These are phyloP conservation scores for Megatriorchis doriae DNA, from an alignment of 2,113 vertebrate genomes.

Conservation along the genomic window DNA sequence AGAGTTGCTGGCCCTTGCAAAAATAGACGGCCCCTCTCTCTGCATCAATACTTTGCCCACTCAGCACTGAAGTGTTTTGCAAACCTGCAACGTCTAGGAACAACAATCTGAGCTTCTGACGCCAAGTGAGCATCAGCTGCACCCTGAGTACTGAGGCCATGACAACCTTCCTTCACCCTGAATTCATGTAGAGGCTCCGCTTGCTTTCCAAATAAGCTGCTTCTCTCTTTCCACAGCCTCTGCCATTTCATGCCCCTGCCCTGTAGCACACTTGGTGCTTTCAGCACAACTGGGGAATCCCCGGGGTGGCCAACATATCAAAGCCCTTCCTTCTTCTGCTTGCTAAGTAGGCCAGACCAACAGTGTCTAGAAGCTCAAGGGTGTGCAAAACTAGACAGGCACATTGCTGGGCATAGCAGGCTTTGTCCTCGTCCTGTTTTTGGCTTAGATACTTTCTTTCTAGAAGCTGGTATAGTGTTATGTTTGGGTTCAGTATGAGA, in stretches of 20 bases:
- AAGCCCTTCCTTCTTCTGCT: not conserved
- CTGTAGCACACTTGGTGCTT: not conserved
- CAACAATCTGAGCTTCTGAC: not conserved
- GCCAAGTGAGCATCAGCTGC: fast-evolving
- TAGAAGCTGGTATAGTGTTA: too few relatives aligned
- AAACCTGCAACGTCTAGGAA: not conserved
- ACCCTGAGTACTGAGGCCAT: fast-evolving
- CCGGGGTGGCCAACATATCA: not conserved
- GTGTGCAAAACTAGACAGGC: not conserved
- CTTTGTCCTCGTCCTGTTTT: not conserved
- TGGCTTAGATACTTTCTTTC: too few relatives aligned
- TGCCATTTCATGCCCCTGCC: fast-evolving
- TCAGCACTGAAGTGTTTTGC: fast-evolving
- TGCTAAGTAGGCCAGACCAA: not conserved
- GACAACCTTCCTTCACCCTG: fast-evolving
- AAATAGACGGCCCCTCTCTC: fast-evolving
- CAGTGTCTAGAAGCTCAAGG: fast-evolving
- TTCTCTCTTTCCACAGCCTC: not conserved
- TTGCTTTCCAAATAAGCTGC: fast-evolving
- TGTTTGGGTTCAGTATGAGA: too few relatives aligned
- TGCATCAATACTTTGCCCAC: fast-evolving
- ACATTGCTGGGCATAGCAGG: fast-evolving
- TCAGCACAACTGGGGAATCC: not conserved
- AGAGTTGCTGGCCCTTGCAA: not conserved
- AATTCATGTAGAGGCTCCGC: not conserved